phyloP scores from a whole-genome alignment of 2,113 vertebrate species.

The Hippocampus barbouri region DNA sequence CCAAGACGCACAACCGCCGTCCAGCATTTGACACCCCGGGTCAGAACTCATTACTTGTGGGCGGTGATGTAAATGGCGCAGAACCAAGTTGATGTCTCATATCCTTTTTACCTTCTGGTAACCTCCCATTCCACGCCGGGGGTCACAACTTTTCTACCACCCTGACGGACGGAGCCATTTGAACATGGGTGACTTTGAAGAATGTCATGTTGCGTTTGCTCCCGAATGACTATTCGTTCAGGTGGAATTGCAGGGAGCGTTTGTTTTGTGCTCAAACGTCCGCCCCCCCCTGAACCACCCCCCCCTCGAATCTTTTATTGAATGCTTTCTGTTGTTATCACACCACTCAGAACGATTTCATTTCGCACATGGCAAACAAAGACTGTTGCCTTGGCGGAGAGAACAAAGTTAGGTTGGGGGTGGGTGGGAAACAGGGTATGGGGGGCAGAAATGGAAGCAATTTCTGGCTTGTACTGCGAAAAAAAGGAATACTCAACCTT shows the following conservation, averaged over 20 bases:
- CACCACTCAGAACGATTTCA: conserved; percentile 5
- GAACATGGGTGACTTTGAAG: conserved; percentile 28
- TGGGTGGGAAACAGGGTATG: neutral
- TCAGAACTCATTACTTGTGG: conserved; percentile 49
- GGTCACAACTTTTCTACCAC: conserved; percentile 21
- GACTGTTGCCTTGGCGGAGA: neutral
- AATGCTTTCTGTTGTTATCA: conserved; percentile 6
- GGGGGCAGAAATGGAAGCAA: conserved; percentile 16
- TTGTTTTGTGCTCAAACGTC: conserved; percentile 16
- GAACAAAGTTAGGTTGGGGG: neutral
- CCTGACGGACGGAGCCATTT: conserved; percentile 34
- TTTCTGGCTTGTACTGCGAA: conserved; percentile 6
- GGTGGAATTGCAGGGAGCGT: conserved; percentile 11
- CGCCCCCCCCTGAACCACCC: neutral
- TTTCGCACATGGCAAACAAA: conserved; percentile 4
- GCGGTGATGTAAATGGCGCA: conserved; percentile 25
- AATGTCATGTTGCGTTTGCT: conserved; percentile 29
- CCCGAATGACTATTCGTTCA: conserved; percentile 26
- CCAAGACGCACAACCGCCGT: conserved; percentile 30
- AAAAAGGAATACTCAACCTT: conserved; percentile 8
- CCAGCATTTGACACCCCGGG: conserved; percentile 40
- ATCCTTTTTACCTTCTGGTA: conserved; percentile 40
- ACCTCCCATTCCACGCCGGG: conserved; percentile 32
- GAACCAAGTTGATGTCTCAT: conserved; percentile 31
- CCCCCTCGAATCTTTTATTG: conserved; percentile 18